phyloP scores from a whole-genome alignment of 2,888 invertebrate species.

The Athalia cordata region DNA sequence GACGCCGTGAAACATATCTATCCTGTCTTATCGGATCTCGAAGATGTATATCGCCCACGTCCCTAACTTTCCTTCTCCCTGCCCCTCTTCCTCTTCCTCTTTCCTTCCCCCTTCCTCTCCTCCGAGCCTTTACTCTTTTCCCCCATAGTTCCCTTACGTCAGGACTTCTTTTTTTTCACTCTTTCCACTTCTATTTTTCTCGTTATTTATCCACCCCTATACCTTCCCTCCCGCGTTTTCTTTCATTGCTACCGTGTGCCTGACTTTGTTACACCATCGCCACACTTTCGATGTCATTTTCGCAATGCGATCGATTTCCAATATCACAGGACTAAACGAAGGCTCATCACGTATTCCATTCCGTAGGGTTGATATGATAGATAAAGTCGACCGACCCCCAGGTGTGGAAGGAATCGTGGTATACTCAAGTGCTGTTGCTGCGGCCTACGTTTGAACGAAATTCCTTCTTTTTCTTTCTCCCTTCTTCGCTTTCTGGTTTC shows the following conservation, averaged over 20 bases:
- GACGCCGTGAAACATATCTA: conserved; percentile 70
- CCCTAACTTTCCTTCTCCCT: conserved; percentile 40
- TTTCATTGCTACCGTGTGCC: conserved; percentile 42
- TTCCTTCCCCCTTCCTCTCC: background rate
- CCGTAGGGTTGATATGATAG: conserved; percentile 58
- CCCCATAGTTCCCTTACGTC: too few species aligned
- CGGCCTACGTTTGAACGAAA: conserved; percentile 20
- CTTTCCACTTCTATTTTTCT: conserved; percentile 8
- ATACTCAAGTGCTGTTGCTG: background rate
- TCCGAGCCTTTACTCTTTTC: background rate
- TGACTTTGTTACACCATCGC: conserved; percentile 52
- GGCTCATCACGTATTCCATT: conserved; percentile 65
- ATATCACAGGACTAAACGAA: conserved; percentile 57
- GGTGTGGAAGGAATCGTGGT: conserved; percentile 25
- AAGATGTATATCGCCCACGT: conserved; percentile 66
- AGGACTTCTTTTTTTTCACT: background rate
- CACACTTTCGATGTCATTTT: conserved; percentile 55
- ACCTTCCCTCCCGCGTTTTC: conserved; percentile 22
- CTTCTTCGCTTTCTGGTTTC: background rate
- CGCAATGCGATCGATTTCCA: conserved; percentile 60
- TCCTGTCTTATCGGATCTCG: conserved; percentile 69
- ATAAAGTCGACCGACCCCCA: conserved; percentile 46
- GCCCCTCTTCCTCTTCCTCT: conserved; percentile 11
- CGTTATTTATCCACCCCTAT: background rate
- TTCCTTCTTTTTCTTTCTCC: background rate